Base-by-base conservation (phyloP, 2,888 invertebrate genomes). In the Octodonta nipae region DNA sequence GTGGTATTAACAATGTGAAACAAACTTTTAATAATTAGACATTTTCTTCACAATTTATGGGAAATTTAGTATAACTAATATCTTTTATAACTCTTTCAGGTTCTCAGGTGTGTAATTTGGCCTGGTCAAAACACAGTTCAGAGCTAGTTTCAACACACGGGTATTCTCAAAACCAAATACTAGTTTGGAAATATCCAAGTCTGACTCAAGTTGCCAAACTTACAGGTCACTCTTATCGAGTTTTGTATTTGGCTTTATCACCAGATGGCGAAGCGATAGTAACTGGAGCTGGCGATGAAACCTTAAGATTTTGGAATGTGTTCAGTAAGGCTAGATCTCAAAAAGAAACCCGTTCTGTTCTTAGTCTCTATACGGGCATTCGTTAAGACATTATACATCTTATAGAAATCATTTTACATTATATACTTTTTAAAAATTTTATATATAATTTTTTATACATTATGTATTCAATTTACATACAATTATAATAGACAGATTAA, bases 201-300 rank as follows among this genome's bases (percentile, higher is more conserved):
- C 67, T 98, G 41, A 88, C 89, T 13, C 93, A 92, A 66, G 92
- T 96, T 39, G 95, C 95, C 26, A 95, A 95, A 60, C 66, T 96
- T 41, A 93, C 93, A 0, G 96, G 96, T 0, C 96, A 96, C 60
- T 89, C 92, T 14, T 92, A 88, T 61, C 70, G 96, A 44, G 96
- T 98, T 3, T 67, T 98, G 1, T 96, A 96, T 62, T 65, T 96
- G 49, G 95, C 96, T 0, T 75, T 96, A 61, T 95, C 93, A 3
- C 96, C 96, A 0, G 95, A 95, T 60, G 96, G 96, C 16, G 95
- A 96, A 60, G 91, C 95, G 2, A 96, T 98, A 43, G 96, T 98
- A 0, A 98, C 96, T 0, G 96, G 96, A 14, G 96, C 96, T 1
- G 96, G 96, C 0, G 96, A 96, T 62, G 96, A 96, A 60, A 98